Base-by-base conservation (phyloP, 2,888 invertebrate genomes). In the Caenorhabditis sp. region DNA sequence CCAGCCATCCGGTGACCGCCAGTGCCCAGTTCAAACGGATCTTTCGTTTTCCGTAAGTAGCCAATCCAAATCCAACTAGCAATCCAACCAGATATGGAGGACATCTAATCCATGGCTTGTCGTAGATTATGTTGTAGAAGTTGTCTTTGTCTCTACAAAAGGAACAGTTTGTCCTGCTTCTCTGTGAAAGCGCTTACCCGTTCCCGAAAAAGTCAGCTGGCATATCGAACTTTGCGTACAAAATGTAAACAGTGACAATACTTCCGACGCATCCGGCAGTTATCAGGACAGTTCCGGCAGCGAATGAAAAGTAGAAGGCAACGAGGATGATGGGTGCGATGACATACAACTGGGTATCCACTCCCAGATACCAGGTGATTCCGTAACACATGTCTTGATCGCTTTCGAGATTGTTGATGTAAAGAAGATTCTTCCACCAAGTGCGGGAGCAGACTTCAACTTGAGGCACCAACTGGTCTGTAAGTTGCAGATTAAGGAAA, bases 41-140 rank as follows among this genome's bases (percentile, higher is more conserved):
- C 18, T 64, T 72, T 20, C 71, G 44, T 47, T 83, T 70, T 20
- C 77, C 76, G 50, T 51, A 77, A 22, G 84, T 87, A 74, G 89
- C 92, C 20, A 93, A 78, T 0, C 90, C 28, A 74, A 92, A 92
- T 2, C 92, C 93, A 15, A 90, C 83, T 13, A 91, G 56, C 18
- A 93, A 74, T 2, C 92, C 93, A 3, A 92, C 82, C 8, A 92
- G 77, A 81, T 92, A 93, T 0, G 92, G 92, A 1, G 92, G 91
- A 67, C 92, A 90, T 28, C 93, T 86, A 58, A 89, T 88, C 89
- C 91, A 93, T 0, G 93, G 92, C 51, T 87, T 90, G 40, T 90
- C 85, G 83, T 93, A 93, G 18, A 89, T 74, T 3, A 79, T 32
- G 24, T 85, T 40, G 61, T 82, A 80, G 67, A 79, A 87, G 22